Evolutionary conservation across 2,113 vertebrate species (phyloP).

Genomic region (Lepisosteus osseus): DNA sequence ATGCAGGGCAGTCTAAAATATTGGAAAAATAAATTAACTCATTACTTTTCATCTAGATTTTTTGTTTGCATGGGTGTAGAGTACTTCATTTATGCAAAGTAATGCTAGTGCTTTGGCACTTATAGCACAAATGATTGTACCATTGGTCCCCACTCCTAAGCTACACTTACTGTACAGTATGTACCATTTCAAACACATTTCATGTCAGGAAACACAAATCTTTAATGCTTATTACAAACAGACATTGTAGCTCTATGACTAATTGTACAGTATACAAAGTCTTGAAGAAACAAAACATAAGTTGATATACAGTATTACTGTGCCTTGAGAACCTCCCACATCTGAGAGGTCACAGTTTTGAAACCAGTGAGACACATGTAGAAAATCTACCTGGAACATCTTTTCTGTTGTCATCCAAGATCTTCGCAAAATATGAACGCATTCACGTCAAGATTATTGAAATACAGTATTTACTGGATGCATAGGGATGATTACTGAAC

Average conservation of each 20-base stretch:
- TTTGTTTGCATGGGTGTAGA: no score
- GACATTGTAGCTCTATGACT: not conserved
- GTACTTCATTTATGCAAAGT: no score
- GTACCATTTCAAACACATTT: no score
- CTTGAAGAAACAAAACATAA: not conserved
- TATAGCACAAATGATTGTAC: no score
- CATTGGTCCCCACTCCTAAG: no score
- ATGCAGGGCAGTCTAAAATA: no score
- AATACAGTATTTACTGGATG: not conserved
- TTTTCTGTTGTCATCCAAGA: not conserved
- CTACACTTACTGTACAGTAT: no score
- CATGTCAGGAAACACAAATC: no score
- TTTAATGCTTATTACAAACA: not conserved
- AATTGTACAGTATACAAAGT: conserved; percentile 2
- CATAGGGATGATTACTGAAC: not conserved
- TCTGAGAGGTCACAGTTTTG: conserved; percentile 19
- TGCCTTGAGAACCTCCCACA: not conserved
- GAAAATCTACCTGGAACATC: conserved; percentile 4
- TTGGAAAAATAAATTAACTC: no score
- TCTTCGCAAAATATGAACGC: not conserved
- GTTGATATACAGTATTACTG: conserved; percentile 17
- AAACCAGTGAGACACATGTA: conserved; percentile 17
- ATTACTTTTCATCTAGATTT: no score
- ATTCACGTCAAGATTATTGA: not conserved
- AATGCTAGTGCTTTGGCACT: no score